Evolutionary conservation across 2,797 vertebrate genomes (phyloP).

Genomic region (Bovichtus diacanthus): DNA sequence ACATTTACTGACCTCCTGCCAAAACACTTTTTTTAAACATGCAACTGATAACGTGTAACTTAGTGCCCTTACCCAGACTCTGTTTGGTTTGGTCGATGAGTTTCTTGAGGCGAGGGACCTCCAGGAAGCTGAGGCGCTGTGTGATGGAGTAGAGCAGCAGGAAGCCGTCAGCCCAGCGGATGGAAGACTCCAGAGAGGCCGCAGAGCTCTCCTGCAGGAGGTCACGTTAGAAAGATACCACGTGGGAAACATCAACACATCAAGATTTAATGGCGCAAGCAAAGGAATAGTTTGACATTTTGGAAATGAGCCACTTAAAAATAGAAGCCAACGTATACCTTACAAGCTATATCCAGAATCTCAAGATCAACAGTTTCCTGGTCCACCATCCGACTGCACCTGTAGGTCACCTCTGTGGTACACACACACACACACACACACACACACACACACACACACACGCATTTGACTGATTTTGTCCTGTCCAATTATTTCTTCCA

Average conservation of each 20-base stretch:
- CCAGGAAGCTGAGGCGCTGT: conserved; percentile 81
- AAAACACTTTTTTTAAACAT: background rate
- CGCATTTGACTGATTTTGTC: background rate
- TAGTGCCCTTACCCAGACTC: conserved; percentile 73
- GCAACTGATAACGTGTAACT: background rate
- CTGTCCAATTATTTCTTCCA: background rate
- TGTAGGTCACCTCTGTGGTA: conserved; percentile 82
- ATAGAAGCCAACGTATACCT: conserved; percentile 68
- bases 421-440: background rate
- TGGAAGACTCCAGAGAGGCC: conserved; percentile 77
- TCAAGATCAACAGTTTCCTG: conserved; percentile 83
- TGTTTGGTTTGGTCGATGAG: conserved; percentile 84
- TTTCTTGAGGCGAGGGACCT: conserved; percentile 79
- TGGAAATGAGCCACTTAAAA: background rate
- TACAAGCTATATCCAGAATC: conserved; percentile 81
- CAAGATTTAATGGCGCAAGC: background rate
- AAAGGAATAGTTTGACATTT: background rate
- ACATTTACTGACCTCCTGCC: background rate
- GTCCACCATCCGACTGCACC: conserved; percentile 79
- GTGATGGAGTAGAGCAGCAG: conserved; percentile 86
- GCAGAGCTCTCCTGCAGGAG: conserved; percentile 66
- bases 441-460: too few species aligned
- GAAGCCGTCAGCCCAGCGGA: conserved; percentile 86
- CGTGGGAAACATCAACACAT: background rate
- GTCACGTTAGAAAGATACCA: background rate